Evolutionary conservation across 2,797 vertebrate species (phyloP).

Genomic region (Centropyge bicolor): DNA sequence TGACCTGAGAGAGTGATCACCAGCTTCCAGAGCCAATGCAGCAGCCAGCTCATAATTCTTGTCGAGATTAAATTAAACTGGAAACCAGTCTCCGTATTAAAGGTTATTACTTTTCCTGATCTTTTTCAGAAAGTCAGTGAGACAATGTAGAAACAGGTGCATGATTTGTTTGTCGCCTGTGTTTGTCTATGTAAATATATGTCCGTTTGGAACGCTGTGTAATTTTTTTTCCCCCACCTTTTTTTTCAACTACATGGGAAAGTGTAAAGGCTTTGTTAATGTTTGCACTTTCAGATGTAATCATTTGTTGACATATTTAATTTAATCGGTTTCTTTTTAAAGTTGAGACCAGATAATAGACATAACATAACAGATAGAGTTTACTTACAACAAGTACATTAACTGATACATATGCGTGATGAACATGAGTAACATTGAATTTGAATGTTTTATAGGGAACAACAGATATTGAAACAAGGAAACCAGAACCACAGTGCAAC

Average conservation of each 20-base stretch:
- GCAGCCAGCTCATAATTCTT: slow-evolving; percentile 46
- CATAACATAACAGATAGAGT: neutral
- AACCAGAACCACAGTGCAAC: slow-evolving; percentile 30
- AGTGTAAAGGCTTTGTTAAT: slow-evolving; percentile 43
- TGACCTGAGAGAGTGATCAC: slow-evolving; percentile 55
- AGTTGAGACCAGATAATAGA: neutral
- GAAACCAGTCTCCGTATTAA: slow-evolving; percentile 26
- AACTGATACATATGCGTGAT: slow-evolving; percentile 7
- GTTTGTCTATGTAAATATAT: slow-evolving; percentile 72
- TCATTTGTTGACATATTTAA: slow-evolving; percentile 35
- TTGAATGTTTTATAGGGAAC: slow-evolving; percentile 11
- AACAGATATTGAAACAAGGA: slow-evolving; percentile 28
- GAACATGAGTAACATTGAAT: neutral
- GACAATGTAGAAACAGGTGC: slow-evolving; percentile 73
- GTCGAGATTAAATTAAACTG: slow-evolving; percentile 52
- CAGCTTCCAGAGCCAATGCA: slow-evolving; percentile 45
- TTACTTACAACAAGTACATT: neutral
- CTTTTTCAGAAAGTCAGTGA: slow-evolving; percentile 8
- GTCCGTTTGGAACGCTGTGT: neutral
- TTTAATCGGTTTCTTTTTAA: neutral
- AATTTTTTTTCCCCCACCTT: neutral
- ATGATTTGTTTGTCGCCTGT: slow-evolving; percentile 55
- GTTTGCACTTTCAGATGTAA: slow-evolving; percentile 41
- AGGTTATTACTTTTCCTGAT: slow-evolving; percentile 39
- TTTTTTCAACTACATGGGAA: slow-evolving; percentile 8